Conservation (phyloP, 2,797 vertebrate species). For the Aselliscus stoliczkanus region DNA sequence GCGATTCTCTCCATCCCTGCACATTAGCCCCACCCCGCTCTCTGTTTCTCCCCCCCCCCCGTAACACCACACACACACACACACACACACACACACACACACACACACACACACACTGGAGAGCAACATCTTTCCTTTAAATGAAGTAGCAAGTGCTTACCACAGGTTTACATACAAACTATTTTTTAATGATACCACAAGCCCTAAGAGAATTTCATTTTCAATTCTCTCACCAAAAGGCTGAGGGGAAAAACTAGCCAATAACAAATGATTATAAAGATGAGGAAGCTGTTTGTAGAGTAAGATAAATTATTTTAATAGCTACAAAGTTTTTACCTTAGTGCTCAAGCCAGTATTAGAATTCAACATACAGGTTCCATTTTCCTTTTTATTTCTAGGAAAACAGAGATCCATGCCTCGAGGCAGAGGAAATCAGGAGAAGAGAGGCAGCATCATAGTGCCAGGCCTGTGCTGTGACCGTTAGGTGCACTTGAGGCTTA, state of each 20-base stretch:
- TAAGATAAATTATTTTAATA: neutral
- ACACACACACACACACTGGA: neutral
- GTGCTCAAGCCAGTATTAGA: neutral
- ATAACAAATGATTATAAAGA: constrained; percentile 55
- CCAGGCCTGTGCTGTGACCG: neutral
- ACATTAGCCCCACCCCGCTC: neutral
- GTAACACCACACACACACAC: neutral
- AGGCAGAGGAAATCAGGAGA: neutral
- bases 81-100: neutral
- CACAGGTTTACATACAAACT: neutral
- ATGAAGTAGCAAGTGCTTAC: neutral
- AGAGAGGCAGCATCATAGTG: neutral
- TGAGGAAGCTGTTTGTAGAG: neutral
- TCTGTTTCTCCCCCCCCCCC: neutral
- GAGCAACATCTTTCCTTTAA: neutral
- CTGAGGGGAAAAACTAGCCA: neutral
- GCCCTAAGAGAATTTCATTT: constrained; percentile 44
- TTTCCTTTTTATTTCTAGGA: neutral
- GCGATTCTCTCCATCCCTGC: neutral
- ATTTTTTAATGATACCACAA: constrained; percentile 29
- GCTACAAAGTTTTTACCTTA: neutral
- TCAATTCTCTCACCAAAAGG: constrained; percentile 40
- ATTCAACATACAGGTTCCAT: neutral
- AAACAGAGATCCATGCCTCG: neutral
- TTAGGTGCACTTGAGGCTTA: neutral